A percentile compares a stretch with the other conserved stretches of the same genome.
These are phyloP conservation scores for Microlaimidae sp. DNA, from an alignment of 2,888 invertebrate species.

Conservation along the genomic window DNA sequence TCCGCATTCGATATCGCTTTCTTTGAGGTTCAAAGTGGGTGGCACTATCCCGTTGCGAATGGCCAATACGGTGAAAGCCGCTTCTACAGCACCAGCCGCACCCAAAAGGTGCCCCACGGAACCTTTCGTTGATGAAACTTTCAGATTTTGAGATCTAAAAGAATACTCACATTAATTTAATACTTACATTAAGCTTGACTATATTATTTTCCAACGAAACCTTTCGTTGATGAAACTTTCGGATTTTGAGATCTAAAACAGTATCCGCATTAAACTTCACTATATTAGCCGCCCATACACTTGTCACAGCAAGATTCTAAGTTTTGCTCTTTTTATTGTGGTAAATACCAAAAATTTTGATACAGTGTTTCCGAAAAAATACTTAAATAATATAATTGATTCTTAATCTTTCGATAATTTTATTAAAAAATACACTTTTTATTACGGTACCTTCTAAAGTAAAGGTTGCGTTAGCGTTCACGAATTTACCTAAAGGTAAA, in stretches of 20 bases:
- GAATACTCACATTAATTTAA: constrained; percentile 58
- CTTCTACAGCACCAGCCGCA: constrained; percentile 87
- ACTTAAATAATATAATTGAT: too few relatives aligned
- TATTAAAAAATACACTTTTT: too few relatives aligned
- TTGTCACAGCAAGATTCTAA: too few relatives aligned
- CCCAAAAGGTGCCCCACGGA: constrained; percentile 87
- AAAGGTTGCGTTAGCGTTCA: too few relatives aligned
- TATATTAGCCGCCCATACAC: too few relatives aligned
- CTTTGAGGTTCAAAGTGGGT: constrained; percentile 67
- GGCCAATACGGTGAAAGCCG: constrained; percentile 62
- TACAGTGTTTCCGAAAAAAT: too few relatives aligned
- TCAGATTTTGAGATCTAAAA: constrained; percentile 39
- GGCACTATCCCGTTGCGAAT: constrained; percentile 58
- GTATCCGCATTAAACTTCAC: constrained; percentile 58
- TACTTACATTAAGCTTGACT: constrained; percentile 55
- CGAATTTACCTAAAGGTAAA: too few relatives aligned
- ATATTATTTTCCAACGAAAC: too few relatives aligned
- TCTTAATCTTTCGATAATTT: too few relatives aligned
- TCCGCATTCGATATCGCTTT: constrained; percentile 48
- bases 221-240: constrained; percentile 78
- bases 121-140: constrained; percentile 82
- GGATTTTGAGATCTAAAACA: constrained; percentile 44
- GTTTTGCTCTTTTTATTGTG: too few relatives aligned
- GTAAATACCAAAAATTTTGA: too few relatives aligned
- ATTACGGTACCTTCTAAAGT: too few relatives aligned